These are phyloP conservation scores for Hirtodrosophila confusa DNA, from an alignment of 2,888 invertebrate genomes.

Conservation along the genomic window DNA sequence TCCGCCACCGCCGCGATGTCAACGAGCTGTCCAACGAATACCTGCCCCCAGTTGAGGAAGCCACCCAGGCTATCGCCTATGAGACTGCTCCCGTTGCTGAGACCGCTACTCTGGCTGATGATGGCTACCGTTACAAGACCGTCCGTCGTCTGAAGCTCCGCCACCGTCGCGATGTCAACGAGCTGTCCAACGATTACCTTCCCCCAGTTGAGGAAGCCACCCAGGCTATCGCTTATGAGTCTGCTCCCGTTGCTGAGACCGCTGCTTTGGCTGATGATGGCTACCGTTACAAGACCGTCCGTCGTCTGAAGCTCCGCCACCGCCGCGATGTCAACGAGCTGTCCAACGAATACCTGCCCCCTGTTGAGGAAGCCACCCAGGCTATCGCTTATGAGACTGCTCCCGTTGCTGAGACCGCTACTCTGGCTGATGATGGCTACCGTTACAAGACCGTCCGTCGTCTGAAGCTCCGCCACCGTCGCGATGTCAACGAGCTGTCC, in stretches of 20 bases:
- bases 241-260: constrained; percentile 30
- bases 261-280: constrained; percentile 64
- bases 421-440: constrained; percentile 67
- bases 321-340: constrained; percentile 78
- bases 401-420: constrained; percentile 26
- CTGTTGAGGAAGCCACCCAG: constrained; percentile 38
- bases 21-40: constrained; percentile 68
- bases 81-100: constrained; percentile 43
- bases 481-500: constrained; percentile 73
- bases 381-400: not conserved
- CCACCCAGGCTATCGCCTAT: constrained; percentile 34
- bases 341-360: constrained; percentile 72
- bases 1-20: constrained; percentile 77
- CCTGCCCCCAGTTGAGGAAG: constrained; percentile 65
- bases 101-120: constrained; percentile 44
- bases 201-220: constrained; percentile 55
- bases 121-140: constrained; percentile 76
- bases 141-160: constrained; percentile 60
- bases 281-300: constrained; percentile 74
- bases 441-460: constrained; percentile 77
- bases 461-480: constrained; percentile 66
- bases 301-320: constrained; percentile 67
- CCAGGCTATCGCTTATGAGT: constrained; percentile 31
- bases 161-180: constrained; percentile 73
- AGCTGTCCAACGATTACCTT: constrained; percentile 66